Conservation (phyloP, 2,888 invertebrate genomes). For the Tipula lateralis region DNA sequence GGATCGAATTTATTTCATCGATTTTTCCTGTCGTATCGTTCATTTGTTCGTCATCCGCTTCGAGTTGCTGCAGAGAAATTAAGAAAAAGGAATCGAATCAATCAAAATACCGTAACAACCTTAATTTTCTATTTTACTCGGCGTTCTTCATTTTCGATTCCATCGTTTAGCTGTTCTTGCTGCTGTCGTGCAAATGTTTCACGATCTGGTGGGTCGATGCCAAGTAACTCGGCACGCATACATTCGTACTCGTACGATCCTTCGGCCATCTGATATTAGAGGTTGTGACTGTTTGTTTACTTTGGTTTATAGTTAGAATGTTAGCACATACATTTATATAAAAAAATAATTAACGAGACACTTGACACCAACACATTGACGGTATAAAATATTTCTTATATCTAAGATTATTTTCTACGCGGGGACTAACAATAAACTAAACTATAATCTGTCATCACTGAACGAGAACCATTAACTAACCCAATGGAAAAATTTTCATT, state of each 20-base stretch:
- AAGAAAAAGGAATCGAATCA: slow-evolving; percentile 21
- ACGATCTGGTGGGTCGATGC: slow-evolving; percentile 62
- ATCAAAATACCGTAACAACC: neutral
- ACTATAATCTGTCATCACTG: neutral
- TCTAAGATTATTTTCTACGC: neutral
- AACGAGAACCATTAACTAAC: neutral
- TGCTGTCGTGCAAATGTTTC: slow-evolving; percentile 61
- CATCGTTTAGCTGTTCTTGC: slow-evolving; percentile 43
- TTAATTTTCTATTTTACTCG: neutral
- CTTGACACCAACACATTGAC: neutral
- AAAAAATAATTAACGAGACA: neutral
- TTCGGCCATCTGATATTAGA: slow-evolving; percentile 44
- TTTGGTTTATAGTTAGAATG: too few species aligned
- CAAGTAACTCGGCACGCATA: slow-evolving; percentile 71
- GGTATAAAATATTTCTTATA: neutral
- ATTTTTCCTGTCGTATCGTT: slow-evolving; percentile 65
- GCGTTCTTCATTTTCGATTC: slow-evolving; percentile 45
- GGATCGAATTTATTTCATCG: slow-evolving; percentile 72
- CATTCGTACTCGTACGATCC: slow-evolving; percentile 72
- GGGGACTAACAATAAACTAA: neutral
- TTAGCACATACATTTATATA: too few species aligned
- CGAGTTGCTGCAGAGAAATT: slow-evolving; percentile 54
- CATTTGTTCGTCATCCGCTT: slow-evolving; percentile 59
- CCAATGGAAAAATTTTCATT: neutral
- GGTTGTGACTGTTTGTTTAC: neutral